Conservation (phyloP, 2,888 invertebrate genomes). For the Sarcophaga subvicina region DNA sequence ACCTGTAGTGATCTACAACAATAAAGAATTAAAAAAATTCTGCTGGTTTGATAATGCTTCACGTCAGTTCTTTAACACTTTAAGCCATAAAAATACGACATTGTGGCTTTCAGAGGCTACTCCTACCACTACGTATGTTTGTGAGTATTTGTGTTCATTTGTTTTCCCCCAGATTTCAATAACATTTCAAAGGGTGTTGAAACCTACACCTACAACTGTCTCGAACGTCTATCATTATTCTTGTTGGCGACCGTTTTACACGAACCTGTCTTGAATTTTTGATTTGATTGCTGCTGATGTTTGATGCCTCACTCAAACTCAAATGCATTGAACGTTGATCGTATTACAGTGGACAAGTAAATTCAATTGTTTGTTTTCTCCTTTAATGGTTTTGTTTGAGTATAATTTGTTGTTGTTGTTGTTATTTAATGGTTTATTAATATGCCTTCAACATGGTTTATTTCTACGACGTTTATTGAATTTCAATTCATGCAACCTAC, state of each 20-base stretch:
- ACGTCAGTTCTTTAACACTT: not conserved
- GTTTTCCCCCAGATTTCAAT: constrained; percentile 43
- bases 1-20: too few relatives aligned
- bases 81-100: not conserved
- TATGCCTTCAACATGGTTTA: constrained; percentile 63
- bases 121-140: not conserved
- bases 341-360: not conserved
- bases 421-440: constrained; percentile 65
- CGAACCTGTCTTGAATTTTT: constrained; percentile 61
- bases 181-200: constrained; percentile 57
- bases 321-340: not conserved
- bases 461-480: constrained; percentile 45
- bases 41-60: not conserved
- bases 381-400: constrained; percentile 51
- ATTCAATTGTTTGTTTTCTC: constrained; percentile 23
- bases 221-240: constrained; percentile 62
- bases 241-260: constrained; percentile 51
- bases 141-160: not conserved
- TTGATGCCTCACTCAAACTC: not conserved
- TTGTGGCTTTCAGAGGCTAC: not conserved
- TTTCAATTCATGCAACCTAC: constrained; percentile 31
- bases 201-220: constrained; percentile 69
- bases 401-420: constrained; percentile 40
- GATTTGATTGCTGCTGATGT: constrained; percentile 25
- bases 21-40: constrained; percentile 3